Evolutionary conservation across 1,140 invertebrate species (phyloP).

Genomic region (Drosophila melanica): DNA sequence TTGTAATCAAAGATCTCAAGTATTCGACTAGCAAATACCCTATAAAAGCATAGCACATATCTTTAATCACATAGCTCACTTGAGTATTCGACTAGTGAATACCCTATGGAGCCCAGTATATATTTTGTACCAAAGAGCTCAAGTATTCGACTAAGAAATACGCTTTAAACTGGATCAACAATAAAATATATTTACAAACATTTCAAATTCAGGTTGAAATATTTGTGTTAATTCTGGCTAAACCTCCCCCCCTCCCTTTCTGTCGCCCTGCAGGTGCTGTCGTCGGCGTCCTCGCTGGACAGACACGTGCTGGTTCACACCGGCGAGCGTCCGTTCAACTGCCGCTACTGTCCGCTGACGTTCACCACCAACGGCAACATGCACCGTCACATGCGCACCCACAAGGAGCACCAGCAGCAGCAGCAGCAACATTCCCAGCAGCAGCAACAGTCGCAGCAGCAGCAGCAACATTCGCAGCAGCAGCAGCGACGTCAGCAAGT

Average conservation of each 20-base stretch:
- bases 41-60: too few species aligned
- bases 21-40: too few species aligned
- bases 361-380: constrained; percentile 96
- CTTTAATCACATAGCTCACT: too few species aligned
- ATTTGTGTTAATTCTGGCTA: neutral
- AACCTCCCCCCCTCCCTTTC: neutral
- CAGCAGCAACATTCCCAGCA: constrained; percentile 35
- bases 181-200: too few species aligned
- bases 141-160: too few species aligned
- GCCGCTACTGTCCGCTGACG: constrained; percentile 90
- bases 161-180: too few species aligned
- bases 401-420: constrained; percentile 85
- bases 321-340: constrained; percentile 90
- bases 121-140: too few species aligned
- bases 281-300: constrained; percentile 91
- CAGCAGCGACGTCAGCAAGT: neutral
- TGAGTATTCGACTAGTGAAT: too few species aligned
- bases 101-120: too few species aligned
- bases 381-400: constrained; percentile 92
- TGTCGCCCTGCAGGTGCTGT: constrained; percentile 85
- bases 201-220: too few species aligned
- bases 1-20: too few species aligned
- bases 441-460: constrained; percentile 9
- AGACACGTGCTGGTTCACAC: constrained; percentile 91
- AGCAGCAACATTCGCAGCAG: constrained; percentile 18